These are phyloP conservation scores for Hyppa rectilinea DNA, from an alignment of 2,888 invertebrate genomes.

Conservation along the genomic window DNA sequence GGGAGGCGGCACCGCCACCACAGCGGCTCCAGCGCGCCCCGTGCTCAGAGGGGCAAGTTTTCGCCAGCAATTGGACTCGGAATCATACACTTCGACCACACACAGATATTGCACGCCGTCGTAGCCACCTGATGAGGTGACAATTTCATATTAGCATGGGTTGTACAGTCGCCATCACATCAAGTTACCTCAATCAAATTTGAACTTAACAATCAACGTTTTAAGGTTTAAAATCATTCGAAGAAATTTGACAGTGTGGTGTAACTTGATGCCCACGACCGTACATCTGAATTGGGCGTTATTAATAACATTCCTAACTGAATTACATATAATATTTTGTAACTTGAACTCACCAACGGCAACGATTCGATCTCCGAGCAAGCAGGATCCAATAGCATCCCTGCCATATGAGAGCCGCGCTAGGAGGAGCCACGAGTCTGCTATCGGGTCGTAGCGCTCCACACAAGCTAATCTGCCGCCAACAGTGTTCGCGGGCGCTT, in stretches of 20 bases:
- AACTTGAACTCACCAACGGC: slow-evolving; percentile 93
- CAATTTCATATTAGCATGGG: slow-evolving; percentile 2
- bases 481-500: slow-evolving; percentile 94
- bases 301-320: neutral
- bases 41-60: slow-evolving; percentile 94
- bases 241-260: no score
- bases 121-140: slow-evolving; percentile 93
- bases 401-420: slow-evolving; percentile 95
- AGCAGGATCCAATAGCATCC: slow-evolving; percentile 97
- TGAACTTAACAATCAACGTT: no score
- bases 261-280: no score
- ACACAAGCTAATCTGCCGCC: slow-evolving; percentile 97
- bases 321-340: neutral
- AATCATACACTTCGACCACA: slow-evolving; percentile 97
- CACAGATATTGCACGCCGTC: slow-evolving; percentile 97
- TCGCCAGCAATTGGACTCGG: slow-evolving; percentile 95
- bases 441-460: slow-evolving; percentile 95
- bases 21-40: slow-evolving; percentile 97
- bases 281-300: neutral
- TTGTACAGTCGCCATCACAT: no score
- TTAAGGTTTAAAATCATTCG: no score
- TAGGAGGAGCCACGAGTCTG: slow-evolving; percentile 96
- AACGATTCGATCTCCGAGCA: slow-evolving; percentile 95
- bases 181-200: no score
- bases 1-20: slow-evolving; percentile 92